Percentiles rank a stretch among this genome's conserved stretches.
Evolutionary conservation across 2,888 invertebrate genomes (phyloP).

Genomic region (Caradrina clavipalpis): DNA sequence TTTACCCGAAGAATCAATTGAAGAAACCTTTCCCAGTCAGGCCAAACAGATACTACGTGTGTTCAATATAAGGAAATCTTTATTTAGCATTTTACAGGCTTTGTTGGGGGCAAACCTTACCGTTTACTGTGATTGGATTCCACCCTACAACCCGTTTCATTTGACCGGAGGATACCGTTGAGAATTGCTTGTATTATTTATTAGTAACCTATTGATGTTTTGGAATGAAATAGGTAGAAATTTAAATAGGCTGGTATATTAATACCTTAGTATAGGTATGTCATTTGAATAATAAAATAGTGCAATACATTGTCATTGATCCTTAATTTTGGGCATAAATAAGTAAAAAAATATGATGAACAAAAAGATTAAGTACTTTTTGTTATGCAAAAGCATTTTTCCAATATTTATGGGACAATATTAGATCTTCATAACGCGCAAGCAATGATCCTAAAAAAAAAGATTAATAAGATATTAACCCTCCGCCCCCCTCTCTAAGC

Average conservation of each 20-base stretch:
- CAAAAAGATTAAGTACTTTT: too few species aligned
- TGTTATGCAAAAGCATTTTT: too few species aligned
- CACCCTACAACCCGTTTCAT: conserved; percentile 67
- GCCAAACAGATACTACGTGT: conserved; percentile 62
- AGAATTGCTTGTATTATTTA: conserved; percentile 34
- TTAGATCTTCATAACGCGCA: too few species aligned
- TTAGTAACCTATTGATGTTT: not conserved
- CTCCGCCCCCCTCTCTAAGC: too few species aligned
- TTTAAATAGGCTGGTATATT: too few species aligned
- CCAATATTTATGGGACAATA: too few species aligned
- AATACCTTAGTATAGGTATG: too few species aligned
- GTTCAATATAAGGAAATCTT: conserved; percentile 71
- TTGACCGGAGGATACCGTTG: conserved; percentile 45
- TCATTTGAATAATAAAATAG: not conserved
- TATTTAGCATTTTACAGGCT: conserved; percentile 74
- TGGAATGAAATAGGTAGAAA: not conserved
- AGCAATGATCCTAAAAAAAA: too few species aligned
- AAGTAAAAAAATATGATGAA: too few species aligned
- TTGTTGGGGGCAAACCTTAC: conserved; percentile 75
- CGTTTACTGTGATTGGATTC: conserved; percentile 82
- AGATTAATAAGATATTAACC: too few species aligned
- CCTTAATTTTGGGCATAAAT: not conserved
- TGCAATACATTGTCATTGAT: not conserved
- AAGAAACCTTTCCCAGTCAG: conserved; percentile 49
- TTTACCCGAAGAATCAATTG: conserved; percentile 60